phyloP scores from a whole-genome alignment of 2,888 invertebrate species.

The Aproaerema taeniolella region DNA sequence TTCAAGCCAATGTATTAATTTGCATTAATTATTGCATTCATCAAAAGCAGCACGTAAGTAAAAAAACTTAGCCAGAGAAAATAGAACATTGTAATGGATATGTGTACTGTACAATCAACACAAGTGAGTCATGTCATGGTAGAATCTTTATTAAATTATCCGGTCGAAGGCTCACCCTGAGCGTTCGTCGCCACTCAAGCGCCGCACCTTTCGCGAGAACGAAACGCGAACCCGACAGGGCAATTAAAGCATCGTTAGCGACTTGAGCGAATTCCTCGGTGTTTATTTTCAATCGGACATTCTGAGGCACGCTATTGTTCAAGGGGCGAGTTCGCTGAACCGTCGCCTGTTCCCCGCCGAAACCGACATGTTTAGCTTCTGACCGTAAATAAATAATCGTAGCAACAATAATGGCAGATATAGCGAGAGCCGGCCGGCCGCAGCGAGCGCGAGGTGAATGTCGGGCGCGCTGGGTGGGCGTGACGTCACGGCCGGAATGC shows the following conservation, averaged over 20 bases:
- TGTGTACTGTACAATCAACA: background rate
- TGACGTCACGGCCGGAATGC: slow-evolving; percentile 76
- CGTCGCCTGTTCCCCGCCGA: slow-evolving; percentile 30
- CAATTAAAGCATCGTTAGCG: slow-evolving; percentile 42
- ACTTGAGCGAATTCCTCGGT: slow-evolving; percentile 35
- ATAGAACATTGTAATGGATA: background rate
- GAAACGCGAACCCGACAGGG: slow-evolving; percentile 29
- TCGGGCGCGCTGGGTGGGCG: slow-evolving; percentile 72
- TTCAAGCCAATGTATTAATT: no score
- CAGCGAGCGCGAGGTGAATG: slow-evolving; percentile 61
- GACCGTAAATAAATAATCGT: slow-evolving; percentile 50
- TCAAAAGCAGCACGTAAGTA: no score
- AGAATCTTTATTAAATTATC: background rate
- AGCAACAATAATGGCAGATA: slow-evolving; percentile 52
- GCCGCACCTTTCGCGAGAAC: slow-evolving; percentile 23
- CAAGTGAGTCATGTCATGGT: background rate
- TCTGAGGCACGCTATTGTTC: slow-evolving; percentile 25
- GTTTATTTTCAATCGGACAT: slow-evolving; percentile 35
- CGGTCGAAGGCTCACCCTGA: background rate
- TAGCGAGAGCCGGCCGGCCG: slow-evolving; percentile 39
- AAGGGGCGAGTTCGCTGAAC: slow-evolving; percentile 36
- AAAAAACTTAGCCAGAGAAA: background rate
- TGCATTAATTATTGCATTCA: no score
- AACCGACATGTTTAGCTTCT: slow-evolving; percentile 37
- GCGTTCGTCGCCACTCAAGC: slow-evolving; percentile 6